These are phyloP conservation scores for Apamea epomidion DNA, from an alignment of 2,888 invertebrate genomes.

Conservation along the genomic window DNA sequence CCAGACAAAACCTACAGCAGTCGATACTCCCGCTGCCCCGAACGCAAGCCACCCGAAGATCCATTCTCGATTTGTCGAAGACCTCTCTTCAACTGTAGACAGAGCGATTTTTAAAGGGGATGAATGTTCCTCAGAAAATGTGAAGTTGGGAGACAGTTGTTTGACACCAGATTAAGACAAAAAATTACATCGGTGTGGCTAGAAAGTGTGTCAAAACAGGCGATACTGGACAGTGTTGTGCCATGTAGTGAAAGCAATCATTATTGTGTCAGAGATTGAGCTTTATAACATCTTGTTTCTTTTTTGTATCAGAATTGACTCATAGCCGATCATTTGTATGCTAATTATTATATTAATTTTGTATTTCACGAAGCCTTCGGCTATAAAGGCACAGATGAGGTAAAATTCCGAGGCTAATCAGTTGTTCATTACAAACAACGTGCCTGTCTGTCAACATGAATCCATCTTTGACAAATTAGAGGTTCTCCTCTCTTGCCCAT, in stretches of 20 bases:
- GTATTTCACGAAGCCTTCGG: neutral
- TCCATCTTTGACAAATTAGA: neutral
- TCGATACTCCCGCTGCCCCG: neutral
- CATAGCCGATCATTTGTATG: neutral
- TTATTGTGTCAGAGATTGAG: neutral
- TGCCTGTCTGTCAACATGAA: neutral
- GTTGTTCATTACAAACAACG: neutral
- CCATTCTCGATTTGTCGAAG: constrained; percentile 5
- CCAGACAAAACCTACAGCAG: neutral
- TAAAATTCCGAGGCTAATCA: neutral
- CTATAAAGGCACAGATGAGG: neutral
- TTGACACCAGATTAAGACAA: neutral
- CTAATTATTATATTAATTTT: neutral
- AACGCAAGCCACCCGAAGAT: neutral
- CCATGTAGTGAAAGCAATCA: too few relatives aligned
- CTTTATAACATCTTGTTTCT: neutral
- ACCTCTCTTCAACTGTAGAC: constrained; percentile 6
- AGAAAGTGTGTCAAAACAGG: neutral
- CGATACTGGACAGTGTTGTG: constrained; percentile 6
- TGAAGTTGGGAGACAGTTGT: constrained; percentile 3
- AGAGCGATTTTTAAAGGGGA: constrained; percentile 11
- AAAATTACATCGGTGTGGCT: neutral
- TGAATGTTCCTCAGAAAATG: neutral
- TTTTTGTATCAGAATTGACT: neutral
- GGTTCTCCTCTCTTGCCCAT: neutral